Evolutionary conservation across 2,888 invertebrate genomes (phyloP).

Genomic region (Vannuccia rotundouncinata): DNA sequence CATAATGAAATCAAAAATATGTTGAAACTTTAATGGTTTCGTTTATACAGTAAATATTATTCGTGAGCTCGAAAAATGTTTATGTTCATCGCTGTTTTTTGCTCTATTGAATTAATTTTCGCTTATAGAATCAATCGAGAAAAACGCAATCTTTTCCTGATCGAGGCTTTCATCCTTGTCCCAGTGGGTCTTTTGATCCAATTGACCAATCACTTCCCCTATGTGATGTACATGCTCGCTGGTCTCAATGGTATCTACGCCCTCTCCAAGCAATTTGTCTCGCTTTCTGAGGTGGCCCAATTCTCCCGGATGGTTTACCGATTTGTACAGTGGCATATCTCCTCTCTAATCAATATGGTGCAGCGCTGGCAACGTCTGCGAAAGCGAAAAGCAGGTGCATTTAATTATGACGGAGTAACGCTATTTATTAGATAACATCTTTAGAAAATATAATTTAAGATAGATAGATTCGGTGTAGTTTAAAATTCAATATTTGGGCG

Average conservation of each 20-base stretch:
- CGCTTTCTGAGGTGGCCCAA: neutral
- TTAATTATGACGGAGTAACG: too few species aligned
- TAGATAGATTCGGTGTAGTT: too few species aligned
- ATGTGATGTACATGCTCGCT: neutral
- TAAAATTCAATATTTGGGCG: too few species aligned
- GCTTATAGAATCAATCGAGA: neutral
- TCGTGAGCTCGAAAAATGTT: too few species aligned
- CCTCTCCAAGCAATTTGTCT: neutral
- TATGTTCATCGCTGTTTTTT: too few species aligned
- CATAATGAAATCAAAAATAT: too few species aligned
- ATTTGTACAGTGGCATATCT: neutral
- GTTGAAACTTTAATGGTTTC: too few species aligned
- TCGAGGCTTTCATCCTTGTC: neutral
- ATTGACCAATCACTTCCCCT: neutral
- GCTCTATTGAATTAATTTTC: too few species aligned
- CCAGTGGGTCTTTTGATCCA: neutral
- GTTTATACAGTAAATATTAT: too few species aligned
- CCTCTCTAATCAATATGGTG: neutral
- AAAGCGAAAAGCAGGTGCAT: neutral
- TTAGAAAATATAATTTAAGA: too few species aligned
- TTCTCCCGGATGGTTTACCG: neutral
- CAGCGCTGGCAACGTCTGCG: slow-evolving; percentile 5
- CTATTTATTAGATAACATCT: too few species aligned
- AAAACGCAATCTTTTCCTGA: neutral
- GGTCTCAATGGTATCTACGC: slow-evolving; percentile 1